Conservation (phyloP, 2,113 vertebrate species). For the Neogale vison region DNA sequence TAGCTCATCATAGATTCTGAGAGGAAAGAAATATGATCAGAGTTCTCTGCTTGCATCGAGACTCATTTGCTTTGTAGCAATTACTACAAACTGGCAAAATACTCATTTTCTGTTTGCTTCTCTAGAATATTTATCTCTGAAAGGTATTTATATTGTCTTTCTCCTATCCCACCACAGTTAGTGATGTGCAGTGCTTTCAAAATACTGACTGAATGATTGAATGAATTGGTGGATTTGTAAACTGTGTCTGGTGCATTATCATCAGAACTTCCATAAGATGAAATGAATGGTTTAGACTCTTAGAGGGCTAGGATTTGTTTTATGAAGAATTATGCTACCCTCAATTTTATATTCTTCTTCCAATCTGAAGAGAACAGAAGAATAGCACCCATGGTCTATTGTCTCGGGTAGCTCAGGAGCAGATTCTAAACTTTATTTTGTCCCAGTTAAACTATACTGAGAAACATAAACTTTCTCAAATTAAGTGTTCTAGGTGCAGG, state of each 20-base stretch:
- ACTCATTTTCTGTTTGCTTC: neutral
- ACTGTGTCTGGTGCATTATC: neutral
- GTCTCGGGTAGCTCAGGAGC: fast-evolving
- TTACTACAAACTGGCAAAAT: neutral
- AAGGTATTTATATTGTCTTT: neutral
- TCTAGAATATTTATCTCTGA: neutral
- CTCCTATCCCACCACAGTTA: neutral
- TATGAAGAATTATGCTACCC: neutral
- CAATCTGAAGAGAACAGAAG: neutral
- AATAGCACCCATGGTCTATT: neutral
- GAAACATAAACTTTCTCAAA: neutral
- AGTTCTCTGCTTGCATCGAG: neutral
- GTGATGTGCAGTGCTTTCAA: neutral
- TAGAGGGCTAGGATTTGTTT: neutral
- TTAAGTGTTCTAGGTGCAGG: neutral
- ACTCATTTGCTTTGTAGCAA: neutral
- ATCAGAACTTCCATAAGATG: neutral
- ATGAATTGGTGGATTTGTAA: neutral
- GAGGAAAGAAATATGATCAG: too few relatives aligned
- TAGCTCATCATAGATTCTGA: too few relatives aligned
- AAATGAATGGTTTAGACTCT: neutral
- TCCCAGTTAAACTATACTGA: neutral
- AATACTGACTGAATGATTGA: neutral
- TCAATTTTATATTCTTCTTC: neutral
- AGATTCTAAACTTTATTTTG: constrained; percentile 30